Base-by-base conservation (phyloP, 2,113 vertebrate species). In the Muntiacus muntjak region DNA sequence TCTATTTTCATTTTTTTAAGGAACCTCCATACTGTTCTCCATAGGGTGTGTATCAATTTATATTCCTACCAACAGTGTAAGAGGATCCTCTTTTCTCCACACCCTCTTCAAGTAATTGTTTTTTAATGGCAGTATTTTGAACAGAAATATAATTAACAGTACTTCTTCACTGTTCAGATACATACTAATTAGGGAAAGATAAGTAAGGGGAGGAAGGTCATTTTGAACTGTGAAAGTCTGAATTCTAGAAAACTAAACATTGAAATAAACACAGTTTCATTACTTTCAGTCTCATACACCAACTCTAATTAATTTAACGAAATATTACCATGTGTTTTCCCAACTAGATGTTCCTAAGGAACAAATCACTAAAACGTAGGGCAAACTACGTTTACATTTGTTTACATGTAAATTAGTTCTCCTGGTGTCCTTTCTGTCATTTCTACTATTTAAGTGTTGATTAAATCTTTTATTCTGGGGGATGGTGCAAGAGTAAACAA, bases 301-400 rank as follows among this genome's bases (percentile, higher is more conserved):
- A 52, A 57, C 50, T 28, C 78, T 91, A 97, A 91, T 94, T 94
- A 79, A 57, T 86, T 83, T 88, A 82, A 94, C 26, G 88, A 95
- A 94, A 89, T 33, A 89, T 78, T 86, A 82, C n/a, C 76, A 87
- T 78, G 86, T 94, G 79, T 97, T 97, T 96, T 40, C 55, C 81
- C 94, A 95, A 95, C 64, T 79, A 50, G 40, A 57, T 85, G 21
- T 91, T 82, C 91, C 85, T 92, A 74, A 88, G 50, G 33, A 97
- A 84, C 54, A 95, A 62, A 91, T 52, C 47, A 33, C 30, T 94
- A 30, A 95, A 94, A 94, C 30, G 45, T 36, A 62, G 26, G 67
- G 10, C 33, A 92, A 76, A 76, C 92, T 60, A n/a, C n/a, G n/a
- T n/a, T n/a, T n/a, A n/a, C n/a, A n/a, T n/a, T 85, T 50, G 21